A percentile compares a stretch with the other conserved stretches of the same genome.
Conservation (phyloP, 2,797 vertebrate species). For the Phrynocephalus guinanensis region DNA sequence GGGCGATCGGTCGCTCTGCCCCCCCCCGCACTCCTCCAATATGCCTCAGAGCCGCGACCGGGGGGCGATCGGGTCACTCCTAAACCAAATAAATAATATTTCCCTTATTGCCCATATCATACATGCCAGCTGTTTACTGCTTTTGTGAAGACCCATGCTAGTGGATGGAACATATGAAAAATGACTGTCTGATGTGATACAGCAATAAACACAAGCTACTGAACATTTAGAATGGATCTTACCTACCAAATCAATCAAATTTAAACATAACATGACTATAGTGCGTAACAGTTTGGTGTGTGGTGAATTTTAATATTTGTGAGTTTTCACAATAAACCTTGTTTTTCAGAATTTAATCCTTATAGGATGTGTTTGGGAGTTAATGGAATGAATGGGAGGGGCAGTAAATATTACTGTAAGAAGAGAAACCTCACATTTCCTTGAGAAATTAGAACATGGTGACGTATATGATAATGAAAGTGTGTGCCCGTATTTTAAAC, state of each 20-base stretch:
- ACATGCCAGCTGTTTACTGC: too few relatives aligned
- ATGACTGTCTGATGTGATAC: background rate
- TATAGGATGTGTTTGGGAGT: background rate
- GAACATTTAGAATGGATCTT: background rate
- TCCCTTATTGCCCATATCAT: too few relatives aligned
- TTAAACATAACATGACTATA: background rate
- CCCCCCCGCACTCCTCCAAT: too few relatives aligned
- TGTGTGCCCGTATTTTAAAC: conserved; percentile 26
- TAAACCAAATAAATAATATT: too few relatives aligned
- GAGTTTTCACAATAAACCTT: background rate
- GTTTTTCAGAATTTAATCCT: conserved; percentile 2
- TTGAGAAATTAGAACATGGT: conserved; percentile 40
- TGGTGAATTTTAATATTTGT: conserved; percentile 14
- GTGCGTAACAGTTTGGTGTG: background rate
- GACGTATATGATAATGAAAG: conserved; percentile 18
- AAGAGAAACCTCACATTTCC: conserved; percentile 31
- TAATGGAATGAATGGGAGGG: background rate
- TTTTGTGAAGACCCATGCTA: background rate
- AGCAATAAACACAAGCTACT: background rate
- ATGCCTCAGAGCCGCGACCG: fast-evolving
- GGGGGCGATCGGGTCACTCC: too few relatives aligned
- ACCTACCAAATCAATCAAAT: conserved; percentile 1
- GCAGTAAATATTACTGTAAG: conserved; percentile 12
- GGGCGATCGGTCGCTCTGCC: too few relatives aligned
- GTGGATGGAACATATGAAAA: background rate